Conservation (phyloP, 1,140 invertebrate species). For the Capitella teleta region DNA sequence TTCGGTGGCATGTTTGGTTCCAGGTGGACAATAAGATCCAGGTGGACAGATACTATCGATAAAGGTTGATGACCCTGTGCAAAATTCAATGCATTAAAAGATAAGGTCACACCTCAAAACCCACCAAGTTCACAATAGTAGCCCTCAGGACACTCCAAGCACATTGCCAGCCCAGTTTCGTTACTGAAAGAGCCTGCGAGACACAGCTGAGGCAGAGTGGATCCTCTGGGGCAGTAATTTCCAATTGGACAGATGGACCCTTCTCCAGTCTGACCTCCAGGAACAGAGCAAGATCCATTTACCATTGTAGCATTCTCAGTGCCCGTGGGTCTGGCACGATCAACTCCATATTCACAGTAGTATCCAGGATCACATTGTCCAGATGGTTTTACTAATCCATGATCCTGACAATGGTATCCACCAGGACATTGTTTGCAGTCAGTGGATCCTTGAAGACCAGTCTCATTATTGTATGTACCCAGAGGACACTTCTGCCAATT, state of each 20-base stretch:
- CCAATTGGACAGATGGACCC: slow-evolving; percentile 17
- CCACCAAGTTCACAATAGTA: slow-evolving; percentile 12
- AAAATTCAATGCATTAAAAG: not conserved
- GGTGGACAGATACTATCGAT: slow-evolving; percentile 21
- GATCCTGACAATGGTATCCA: slow-evolving; percentile 26
- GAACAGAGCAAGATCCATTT: slow-evolving; percentile 16
- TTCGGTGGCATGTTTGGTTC: slow-evolving; percentile 28
- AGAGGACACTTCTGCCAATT: slow-evolving; percentile 19
- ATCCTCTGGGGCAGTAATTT: slow-evolving; percentile 14
- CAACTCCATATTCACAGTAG: slow-evolving; percentile 34
- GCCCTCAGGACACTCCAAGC: slow-evolving; percentile 12
- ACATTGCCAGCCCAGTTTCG: slow-evolving; percentile 10
- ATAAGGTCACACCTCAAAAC: not conserved
- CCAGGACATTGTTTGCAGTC: slow-evolving; percentile 30
- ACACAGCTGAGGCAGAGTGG: slow-evolving; percentile 10
- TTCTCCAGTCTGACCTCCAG: slow-evolving; percentile 25
- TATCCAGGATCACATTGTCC: slow-evolving; percentile 29
- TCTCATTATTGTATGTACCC: slow-evolving; percentile 30
- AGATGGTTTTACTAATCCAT: slow-evolving; percentile 19
- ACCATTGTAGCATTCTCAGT: slow-evolving; percentile 14
- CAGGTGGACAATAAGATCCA: slow-evolving; percentile 32
- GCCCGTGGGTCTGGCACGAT: slow-evolving; percentile 23
- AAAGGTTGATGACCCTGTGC: slow-evolving; percentile 18
- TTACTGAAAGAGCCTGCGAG: slow-evolving; percentile 12
- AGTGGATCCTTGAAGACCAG: slow-evolving; percentile 18